phyloP scores from a whole-genome alignment of 2,113 vertebrate species.

The Muscicapa adusta region DNA sequence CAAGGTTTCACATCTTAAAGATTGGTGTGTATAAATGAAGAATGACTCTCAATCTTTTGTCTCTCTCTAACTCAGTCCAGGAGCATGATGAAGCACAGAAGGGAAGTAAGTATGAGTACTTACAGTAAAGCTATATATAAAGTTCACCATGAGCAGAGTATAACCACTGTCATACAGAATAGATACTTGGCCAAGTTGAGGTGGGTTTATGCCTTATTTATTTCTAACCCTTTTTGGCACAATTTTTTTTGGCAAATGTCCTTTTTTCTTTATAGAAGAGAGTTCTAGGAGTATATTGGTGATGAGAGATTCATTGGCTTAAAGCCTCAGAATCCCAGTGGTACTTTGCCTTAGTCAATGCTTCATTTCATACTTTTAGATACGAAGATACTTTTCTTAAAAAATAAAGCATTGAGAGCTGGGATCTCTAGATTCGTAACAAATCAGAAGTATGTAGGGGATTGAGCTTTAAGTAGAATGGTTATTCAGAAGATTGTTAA shows the following conservation, averaged over 20 bases:
- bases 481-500: not conserved
- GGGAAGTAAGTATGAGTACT: constrained; percentile 61
- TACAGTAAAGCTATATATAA: constrained; percentile 58
- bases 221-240: not conserved
- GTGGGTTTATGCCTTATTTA: constrained; percentile 39
- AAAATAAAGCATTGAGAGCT: not conserved
- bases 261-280: not conserved
- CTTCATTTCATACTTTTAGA: not conserved
- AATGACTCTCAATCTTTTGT: not conserved
- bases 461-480: not conserved
- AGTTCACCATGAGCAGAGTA: constrained; percentile 63
- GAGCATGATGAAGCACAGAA: constrained; percentile 65
- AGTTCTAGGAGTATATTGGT: not conserved
- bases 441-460: not conserved
- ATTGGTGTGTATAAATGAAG: not conserved
- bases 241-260: not conserved
- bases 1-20: not conserved
- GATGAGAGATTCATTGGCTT: not conserved
- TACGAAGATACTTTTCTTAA: not conserved
- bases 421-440: not conserved
- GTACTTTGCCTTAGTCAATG: not conserved
- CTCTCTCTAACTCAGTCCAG: constrained; percentile 43
- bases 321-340: not conserved
- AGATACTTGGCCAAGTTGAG: constrained; percentile 72
- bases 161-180: constrained; percentile 57